A percentile compares a stretch with the other conserved stretches of the same genome.
These are phyloP conservation scores for Calameuta idolon DNA, from an alignment of 2,888 invertebrate genomes.

Conservation along the genomic window DNA sequence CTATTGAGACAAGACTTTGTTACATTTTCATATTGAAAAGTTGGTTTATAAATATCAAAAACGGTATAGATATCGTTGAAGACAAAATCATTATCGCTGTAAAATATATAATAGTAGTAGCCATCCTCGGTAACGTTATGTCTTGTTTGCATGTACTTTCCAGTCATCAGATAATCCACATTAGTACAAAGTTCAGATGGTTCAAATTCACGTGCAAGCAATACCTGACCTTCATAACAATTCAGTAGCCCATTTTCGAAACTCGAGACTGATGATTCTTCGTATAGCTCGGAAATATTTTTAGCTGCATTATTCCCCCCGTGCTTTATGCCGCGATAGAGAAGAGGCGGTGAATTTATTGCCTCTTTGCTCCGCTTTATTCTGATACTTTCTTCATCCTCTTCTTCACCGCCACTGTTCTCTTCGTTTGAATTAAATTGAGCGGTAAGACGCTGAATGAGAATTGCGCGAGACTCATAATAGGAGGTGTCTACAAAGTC, in stretches of 20 bases:
- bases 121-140: conserved; percentile 82
- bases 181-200: conserved; percentile 77
- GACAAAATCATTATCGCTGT: conserved; percentile 85
- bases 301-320: conserved; percentile 79
- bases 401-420: conserved; percentile 15
- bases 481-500: not conserved
- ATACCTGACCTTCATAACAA: conserved; percentile 81
- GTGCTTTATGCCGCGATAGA: conserved; percentile 82
- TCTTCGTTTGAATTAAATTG: conserved; percentile 21
- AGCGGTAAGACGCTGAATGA: not conserved
- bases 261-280: conserved; percentile 82
- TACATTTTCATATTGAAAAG: conserved; percentile 81
- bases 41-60: conserved; percentile 87
- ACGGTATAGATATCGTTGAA: conserved; percentile 85
- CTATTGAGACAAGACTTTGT: conserved; percentile 80
- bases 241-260: conserved; percentile 82
- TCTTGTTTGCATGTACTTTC: conserved; percentile 76
- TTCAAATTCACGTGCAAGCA: conserved; percentile 79
- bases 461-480: not conserved
- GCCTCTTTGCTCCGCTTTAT: conserved; percentile 42
- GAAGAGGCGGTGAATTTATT: conserved; percentile 61
- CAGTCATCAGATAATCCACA: conserved; percentile 77
- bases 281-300: conserved; percentile 70
- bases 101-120: conserved; percentile 91
- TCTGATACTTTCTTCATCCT: conserved; percentile 21